These are phyloP conservation scores for Ceratina australensis DNA, from an alignment of 1,140 invertebrate species.

Conservation along the genomic window DNA sequence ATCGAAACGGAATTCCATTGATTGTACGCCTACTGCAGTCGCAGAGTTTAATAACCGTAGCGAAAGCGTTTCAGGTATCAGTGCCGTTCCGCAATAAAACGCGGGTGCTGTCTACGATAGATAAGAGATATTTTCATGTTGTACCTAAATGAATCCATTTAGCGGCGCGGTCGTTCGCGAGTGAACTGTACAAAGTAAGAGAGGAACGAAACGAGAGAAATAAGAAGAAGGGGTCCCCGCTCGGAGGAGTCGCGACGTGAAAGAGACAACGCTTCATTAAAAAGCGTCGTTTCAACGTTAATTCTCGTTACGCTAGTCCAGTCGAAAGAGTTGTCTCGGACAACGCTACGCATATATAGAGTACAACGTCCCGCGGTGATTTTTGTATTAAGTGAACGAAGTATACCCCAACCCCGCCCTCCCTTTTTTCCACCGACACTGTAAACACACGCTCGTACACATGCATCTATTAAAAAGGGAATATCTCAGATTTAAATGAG, in stretches of 20 bases:
- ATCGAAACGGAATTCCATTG: constrained; percentile 8
- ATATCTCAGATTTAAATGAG: constrained; percentile 1
- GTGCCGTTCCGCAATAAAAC: background rate
- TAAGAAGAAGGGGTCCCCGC: background rate
- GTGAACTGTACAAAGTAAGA: background rate
- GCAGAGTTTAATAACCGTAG: constrained; percentile 33
- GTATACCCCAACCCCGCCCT: background rate
- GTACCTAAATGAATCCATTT: constrained; percentile 24
- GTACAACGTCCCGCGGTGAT: constrained; percentile 41
- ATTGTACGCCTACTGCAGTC: constrained; percentile 31
- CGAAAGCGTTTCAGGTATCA: constrained; percentile 30
- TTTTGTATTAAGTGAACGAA: constrained; percentile 41
- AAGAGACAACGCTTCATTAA: background rate
- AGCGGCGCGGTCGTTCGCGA: background rate
- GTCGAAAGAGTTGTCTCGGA: constrained; percentile 29
- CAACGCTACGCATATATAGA: constrained; percentile 28
- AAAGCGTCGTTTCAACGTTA: constrained; percentile 17
- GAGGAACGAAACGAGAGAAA: background rate
- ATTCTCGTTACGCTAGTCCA: constrained; percentile 44
- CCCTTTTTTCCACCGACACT: constrained; percentile 35
- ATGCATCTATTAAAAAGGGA: background rate
- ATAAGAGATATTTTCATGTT: constrained; percentile 59
- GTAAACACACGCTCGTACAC: background rate
- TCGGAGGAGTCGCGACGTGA: background rate
- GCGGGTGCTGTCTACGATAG: constrained; percentile 22